Evolutionary conservation across 1,140 invertebrate genomes (phyloP).

Genomic region (Drosophila orosa): DNA sequence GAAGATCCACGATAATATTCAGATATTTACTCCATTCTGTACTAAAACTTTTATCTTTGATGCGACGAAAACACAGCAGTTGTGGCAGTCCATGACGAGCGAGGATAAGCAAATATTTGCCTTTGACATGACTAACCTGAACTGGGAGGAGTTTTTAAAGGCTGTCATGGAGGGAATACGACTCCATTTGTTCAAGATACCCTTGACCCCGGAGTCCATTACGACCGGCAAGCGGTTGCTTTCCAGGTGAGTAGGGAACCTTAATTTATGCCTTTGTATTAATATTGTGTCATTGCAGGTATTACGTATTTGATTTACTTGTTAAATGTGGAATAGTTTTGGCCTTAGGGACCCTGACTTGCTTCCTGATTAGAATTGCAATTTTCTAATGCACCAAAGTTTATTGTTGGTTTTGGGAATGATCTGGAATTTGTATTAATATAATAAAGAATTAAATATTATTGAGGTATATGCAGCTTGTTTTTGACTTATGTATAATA

Average conservation of each 20-base stretch:
- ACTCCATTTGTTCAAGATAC: constrained; percentile 89
- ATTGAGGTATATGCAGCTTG: too few species aligned
- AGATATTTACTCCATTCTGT: constrained; percentile 88
- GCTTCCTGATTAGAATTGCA: background rate
- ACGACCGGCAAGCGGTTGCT: constrained; percentile 55
- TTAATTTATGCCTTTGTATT: background rate
- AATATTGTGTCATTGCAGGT: constrained; percentile 6
- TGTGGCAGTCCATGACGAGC: constrained; percentile 86
- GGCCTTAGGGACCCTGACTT: background rate
- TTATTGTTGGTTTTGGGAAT: background rate
- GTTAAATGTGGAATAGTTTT: background rate
- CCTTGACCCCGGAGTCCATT: constrained; percentile 85
- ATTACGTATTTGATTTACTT: background rate
- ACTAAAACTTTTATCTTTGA: constrained; percentile 88
- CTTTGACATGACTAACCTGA: constrained; percentile 87
- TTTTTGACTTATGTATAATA: background rate
- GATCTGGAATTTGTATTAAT: background rate
- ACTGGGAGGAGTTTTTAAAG: constrained; percentile 87
- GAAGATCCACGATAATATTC: constrained; percentile 88
- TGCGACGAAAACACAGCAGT: constrained; percentile 86
- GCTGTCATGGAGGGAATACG: constrained; percentile 87
- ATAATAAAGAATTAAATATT: background rate
- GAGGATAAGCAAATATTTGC: constrained; percentile 88
- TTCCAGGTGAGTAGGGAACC: background rate
- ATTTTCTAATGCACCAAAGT: background rate